Evolutionary conservation across 2,797 vertebrate genomes (phyloP).

Genomic region (Brachymystax lenok): DNA sequence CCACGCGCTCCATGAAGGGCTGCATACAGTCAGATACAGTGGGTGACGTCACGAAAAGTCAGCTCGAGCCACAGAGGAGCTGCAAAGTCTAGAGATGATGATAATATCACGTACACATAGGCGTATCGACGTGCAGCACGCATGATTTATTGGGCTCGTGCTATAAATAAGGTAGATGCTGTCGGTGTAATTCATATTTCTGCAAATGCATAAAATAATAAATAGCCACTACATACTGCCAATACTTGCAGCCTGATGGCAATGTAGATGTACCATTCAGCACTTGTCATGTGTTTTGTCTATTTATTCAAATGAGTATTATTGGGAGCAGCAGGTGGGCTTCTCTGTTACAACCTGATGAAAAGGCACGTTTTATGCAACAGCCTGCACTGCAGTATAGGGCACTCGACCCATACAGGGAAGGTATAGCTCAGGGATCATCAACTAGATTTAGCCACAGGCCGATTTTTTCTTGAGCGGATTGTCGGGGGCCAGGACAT

Average conservation of each 20-base stretch:
- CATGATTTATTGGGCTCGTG: background rate
- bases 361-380: background rate
- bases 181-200: background rate
- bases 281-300: background rate
- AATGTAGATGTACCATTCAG: background rate
- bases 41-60: conserved; percentile 73
- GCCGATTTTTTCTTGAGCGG: too few relatives aligned
- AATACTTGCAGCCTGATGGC: background rate
- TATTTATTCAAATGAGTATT: background rate
- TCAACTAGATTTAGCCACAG: too few relatives aligned
- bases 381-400: background rate
- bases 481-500: too few relatives aligned
- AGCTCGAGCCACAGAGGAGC: conserved; percentile 3
- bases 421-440: too few relatives aligned
- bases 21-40: conserved; percentile 55
- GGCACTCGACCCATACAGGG: background rate
- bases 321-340: background rate
- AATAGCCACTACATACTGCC: background rate
- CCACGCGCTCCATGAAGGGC: conserved; percentile 67
- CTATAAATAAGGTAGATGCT: background rate
- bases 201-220: background rate
- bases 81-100: background rate
- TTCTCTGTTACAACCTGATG: background rate
- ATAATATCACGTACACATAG: background rate
- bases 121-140: background rate